Conservation (phyloP, 2,888 invertebrate genomes). For the Plagodis dolabraria region DNA sequence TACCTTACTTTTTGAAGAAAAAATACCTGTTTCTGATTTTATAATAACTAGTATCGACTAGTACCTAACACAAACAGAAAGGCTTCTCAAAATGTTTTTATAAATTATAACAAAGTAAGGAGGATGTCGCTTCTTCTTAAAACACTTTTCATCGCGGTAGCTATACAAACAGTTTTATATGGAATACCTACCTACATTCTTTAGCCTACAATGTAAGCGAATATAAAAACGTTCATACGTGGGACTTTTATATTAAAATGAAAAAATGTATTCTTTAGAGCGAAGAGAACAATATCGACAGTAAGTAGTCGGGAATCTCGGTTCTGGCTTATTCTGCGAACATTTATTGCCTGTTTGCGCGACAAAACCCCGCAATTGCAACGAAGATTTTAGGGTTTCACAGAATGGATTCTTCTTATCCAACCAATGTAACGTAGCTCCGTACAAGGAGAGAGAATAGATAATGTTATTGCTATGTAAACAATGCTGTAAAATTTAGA, state of each 20-base stretch:
- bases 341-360: slow-evolving; percentile 64
- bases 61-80: no score
- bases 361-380: slow-evolving; percentile 64
- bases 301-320: slow-evolving; percentile 51
- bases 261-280: slow-evolving; percentile 43
- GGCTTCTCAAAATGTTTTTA: no score
- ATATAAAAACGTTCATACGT: slow-evolving; percentile 7
- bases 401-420: slow-evolving; percentile 64
- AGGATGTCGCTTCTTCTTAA: not conserved
- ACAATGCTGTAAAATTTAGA: slow-evolving; percentile 55
- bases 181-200: not conserved
- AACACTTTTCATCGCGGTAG: not conserved
- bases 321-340: slow-evolving; percentile 56
- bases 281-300: slow-evolving; percentile 53
- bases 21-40: no score
- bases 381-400: slow-evolving; percentile 62
- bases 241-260: slow-evolving; percentile 33
- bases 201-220: not conserved
- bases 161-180: slow-evolving; percentile 1
- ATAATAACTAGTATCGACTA: no score
- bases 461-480: slow-evolving; percentile 58
- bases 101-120: no score
- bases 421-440: slow-evolving; percentile 51
- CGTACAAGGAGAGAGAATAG: slow-evolving; percentile 53
- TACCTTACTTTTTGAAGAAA: no score